phyloP scores from a whole-genome alignment of 2,797 vertebrate species.

The Spheniscus humboldti region DNA sequence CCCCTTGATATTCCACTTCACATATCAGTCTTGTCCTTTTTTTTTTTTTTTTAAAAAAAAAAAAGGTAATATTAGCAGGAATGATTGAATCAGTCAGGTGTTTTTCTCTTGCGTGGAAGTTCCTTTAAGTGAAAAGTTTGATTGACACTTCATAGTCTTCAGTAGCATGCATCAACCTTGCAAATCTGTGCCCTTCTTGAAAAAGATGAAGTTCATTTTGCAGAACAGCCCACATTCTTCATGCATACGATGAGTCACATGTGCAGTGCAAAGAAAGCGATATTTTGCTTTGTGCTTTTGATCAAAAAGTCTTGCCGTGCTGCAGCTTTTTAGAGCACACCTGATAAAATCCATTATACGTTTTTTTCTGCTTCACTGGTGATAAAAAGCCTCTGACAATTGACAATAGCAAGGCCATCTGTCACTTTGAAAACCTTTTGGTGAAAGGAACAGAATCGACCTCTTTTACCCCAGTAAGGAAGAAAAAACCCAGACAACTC shows the following conservation, averaged over 20 bases:
- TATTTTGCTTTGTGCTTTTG: background rate
- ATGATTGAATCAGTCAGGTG: background rate
- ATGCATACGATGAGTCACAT: background rate
- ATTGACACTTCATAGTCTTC: background rate
- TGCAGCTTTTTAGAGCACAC: background rate
- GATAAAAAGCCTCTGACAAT: background rate
- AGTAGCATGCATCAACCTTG: background rate
- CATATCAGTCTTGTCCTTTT: background rate
- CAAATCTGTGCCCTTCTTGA: background rate
- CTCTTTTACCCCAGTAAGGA: background rate
- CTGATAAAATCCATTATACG: conserved; percentile 25
- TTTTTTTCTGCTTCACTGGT: conserved; percentile 3
- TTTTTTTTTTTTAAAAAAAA: background rate
- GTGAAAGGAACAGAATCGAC: background rate
- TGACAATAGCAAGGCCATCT: background rate
- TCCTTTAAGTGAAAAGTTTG: background rate
- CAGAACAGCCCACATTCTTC: background rate
- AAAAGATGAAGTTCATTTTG: background rate
- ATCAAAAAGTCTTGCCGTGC: background rate
- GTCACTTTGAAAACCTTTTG: conserved; percentile 19
- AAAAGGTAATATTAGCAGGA: background rate
- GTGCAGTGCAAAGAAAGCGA: background rate
- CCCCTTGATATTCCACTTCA: background rate
- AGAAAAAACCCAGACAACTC: background rate
- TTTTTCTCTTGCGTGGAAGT: background rate